These are phyloP conservation scores for Chloroceryle aenea DNA, from an alignment of 2,113 vertebrate species.

Conservation along the genomic window DNA sequence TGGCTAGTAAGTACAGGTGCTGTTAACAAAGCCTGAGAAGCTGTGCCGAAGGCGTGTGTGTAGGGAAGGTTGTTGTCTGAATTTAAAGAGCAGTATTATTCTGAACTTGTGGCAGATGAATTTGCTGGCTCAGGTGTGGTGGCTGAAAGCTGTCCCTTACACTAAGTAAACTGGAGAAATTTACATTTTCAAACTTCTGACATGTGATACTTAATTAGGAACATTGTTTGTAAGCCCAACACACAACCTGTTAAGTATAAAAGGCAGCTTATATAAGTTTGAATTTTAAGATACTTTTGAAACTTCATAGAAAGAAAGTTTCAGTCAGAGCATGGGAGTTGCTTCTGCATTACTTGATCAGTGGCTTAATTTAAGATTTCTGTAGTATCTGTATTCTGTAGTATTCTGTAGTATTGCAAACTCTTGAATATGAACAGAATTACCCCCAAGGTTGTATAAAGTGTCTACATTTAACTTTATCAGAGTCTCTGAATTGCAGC, in stretches of 20 bases:
- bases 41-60: neutral
- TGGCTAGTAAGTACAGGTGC: neutral
- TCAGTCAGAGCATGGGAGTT: neutral
- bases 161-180: neutral
- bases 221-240: neutral
- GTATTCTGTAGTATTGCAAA: neutral
- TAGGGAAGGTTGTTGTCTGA: neutral
- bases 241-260: neutral
- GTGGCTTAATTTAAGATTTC: neutral
- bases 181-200: neutral
- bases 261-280: neutral
- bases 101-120: neutral
- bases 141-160: neutral
- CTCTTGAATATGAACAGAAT: neutral
- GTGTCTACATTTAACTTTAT: neutral
- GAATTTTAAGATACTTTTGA: neutral
- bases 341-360: neutral
- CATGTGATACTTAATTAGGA: neutral
- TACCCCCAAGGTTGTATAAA: neutral
- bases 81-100: neutral
- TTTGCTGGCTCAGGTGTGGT: neutral
- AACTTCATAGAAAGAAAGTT: neutral
- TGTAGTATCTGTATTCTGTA: neutral
- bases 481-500: neutral
- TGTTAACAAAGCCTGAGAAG: neutral